Conservation (phyloP, 1,140 invertebrate species). For the Physella acuta region DNA sequence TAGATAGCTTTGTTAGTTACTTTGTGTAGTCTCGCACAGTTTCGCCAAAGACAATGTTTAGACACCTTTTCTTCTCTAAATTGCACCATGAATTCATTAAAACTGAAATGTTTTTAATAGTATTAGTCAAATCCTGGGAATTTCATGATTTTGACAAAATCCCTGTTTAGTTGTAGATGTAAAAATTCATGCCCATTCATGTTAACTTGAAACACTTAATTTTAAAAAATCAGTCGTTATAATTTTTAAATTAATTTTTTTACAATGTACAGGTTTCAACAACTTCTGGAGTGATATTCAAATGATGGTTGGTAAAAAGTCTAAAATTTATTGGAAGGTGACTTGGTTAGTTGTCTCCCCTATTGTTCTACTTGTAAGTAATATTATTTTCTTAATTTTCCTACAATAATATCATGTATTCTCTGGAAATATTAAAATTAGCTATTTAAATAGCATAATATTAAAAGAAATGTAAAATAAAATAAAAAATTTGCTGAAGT, state of each 20-base stretch:
- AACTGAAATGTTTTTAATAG: too few relatives aligned
- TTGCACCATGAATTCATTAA: too few relatives aligned
- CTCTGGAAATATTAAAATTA: background rate
- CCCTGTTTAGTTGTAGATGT: too few relatives aligned
- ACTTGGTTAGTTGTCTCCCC: slow-evolving; percentile 70
- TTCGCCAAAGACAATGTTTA: too few relatives aligned
- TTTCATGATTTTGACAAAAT: too few relatives aligned
- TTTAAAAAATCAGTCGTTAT: too few relatives aligned
- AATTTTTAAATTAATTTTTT: background rate
- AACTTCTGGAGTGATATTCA: slow-evolving; percentile 69
- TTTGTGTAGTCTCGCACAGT: too few relatives aligned
- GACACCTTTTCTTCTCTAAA: too few relatives aligned
- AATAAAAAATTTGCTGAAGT: background rate
- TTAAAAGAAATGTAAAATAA: background rate
- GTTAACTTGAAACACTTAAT: too few relatives aligned
- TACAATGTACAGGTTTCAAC: slow-evolving; percentile 52
- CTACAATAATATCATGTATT: background rate
- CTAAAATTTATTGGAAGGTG: slow-evolving; percentile 67
- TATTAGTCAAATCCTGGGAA: too few relatives aligned
- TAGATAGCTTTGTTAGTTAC: too few relatives aligned
- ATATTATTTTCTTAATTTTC: slow-evolving; percentile 6
- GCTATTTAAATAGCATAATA: background rate
- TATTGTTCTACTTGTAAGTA: slow-evolving; percentile 65
- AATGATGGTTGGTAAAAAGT: slow-evolving; percentile 69
- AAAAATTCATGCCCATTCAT: too few relatives aligned